Percentiles rank a stretch among this genome's conserved stretches.
These are phyloP conservation scores for Drosophila sproati DNA, from an alignment of 1,140 invertebrate genomes.

Conservation along the genomic window DNA sequence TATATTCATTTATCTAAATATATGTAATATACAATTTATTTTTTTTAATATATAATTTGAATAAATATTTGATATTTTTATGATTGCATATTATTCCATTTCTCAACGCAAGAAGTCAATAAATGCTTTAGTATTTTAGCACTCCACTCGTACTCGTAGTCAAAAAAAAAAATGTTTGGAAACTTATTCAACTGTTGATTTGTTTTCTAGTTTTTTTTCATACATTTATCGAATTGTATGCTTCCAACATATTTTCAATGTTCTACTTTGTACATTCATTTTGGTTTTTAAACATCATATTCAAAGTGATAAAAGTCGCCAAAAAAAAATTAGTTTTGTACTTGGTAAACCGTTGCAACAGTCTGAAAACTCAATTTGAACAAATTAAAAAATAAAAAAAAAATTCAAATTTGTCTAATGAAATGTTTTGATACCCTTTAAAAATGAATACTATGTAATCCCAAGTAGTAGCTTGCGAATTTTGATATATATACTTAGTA, in stretches of 20 bases:
- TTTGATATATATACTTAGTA: slow-evolving; percentile 64
- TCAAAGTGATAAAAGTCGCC: slow-evolving; percentile 55
- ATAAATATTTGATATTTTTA: slow-evolving; percentile 30
- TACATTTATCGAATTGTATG: slow-evolving; percentile 23
- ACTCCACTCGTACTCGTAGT: slow-evolving; percentile 24
- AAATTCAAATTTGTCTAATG: slow-evolving; percentile 44
- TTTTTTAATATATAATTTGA: slow-evolving; percentile 33
- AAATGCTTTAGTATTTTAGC: slow-evolving; percentile 50
- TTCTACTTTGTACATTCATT: slow-evolving; percentile 19
- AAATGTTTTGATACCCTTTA: slow-evolving; percentile 67
- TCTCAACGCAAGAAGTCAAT: slow-evolving; percentile 67
- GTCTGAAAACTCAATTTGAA: slow-evolving; percentile 58
- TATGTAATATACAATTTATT: slow-evolving; percentile 45
- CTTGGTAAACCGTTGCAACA: slow-evolving; percentile 63
- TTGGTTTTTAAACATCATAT: slow-evolving; percentile 26
- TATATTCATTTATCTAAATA: slow-evolving; percentile 21
- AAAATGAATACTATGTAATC: slow-evolving; percentile 51
- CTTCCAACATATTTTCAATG: slow-evolving; percentile 18
- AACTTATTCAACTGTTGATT: slow-evolving; percentile 16
- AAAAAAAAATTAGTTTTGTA: slow-evolving; percentile 60
- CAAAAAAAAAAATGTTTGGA: slow-evolving; percentile 17
- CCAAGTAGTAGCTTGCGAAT: slow-evolving; percentile 76
- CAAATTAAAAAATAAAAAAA: slow-evolving; percentile 37
- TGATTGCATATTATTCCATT: slow-evolving; percentile 54
- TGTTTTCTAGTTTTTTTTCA: slow-evolving; percentile 4